These are phyloP conservation scores for Corydoras sp. DNA, from an alignment of 2,113 vertebrate genomes.

Conservation along the genomic window DNA sequence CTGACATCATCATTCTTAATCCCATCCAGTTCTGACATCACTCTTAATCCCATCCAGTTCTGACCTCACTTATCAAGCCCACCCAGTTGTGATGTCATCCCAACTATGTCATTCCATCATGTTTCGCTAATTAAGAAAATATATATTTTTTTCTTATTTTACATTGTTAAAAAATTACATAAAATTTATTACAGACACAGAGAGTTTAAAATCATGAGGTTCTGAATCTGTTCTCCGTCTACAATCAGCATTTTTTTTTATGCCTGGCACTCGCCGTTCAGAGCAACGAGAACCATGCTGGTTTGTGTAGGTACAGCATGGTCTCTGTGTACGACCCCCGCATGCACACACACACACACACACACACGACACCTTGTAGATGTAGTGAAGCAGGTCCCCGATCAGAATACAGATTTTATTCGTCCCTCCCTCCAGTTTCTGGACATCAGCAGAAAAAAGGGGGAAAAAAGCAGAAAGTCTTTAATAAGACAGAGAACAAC, in stretches of 20 bases:
- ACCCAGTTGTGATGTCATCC: no score
- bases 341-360: conserved; percentile 9
- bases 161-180: no score
- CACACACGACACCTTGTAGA: conserved; percentile 28
- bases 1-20: neutral
- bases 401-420: conserved; percentile 24
- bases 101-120: no score
- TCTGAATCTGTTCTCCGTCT: no score
- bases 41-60: neutral
- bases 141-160: no score
- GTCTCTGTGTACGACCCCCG: conserved; percentile 6
- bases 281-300: neutral
- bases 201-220: no score
- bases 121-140: no score
- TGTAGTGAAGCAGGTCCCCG: conserved; percentile 11
- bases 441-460: neutral
- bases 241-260: no score
- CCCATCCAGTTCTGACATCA: neutral
- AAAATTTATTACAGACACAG: no score
- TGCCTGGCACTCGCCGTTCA: neutral
- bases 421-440: neutral
- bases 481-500: conserved; percentile 1
- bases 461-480: neutral
- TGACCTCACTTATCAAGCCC: neutral
- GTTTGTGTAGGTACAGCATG: conserved; percentile 19